Evolutionary conservation across 2,888 invertebrate species (phyloP), one percentile per base, ranked within the genome.

Genomic region (Anticlea derivata): DNA sequence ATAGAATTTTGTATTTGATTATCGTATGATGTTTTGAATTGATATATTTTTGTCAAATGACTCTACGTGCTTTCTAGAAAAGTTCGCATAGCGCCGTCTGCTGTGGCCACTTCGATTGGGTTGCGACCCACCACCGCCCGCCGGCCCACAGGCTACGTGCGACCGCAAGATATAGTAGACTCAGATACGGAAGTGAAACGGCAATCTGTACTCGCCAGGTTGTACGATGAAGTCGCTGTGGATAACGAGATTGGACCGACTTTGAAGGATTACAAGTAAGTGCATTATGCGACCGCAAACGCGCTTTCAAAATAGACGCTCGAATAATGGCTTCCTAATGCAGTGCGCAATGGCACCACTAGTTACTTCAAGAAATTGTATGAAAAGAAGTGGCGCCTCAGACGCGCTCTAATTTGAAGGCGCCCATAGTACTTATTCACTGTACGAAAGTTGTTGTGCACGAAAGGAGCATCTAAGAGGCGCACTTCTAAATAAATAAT

Each of bases 231-330:
- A 1, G 52, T 74, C 7, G 49, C 62, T 0, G 12, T 43, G 0
- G 40, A 52, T 5, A 58, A 60, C 4, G 73, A 73, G 1, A 12
- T 12, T 1, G 72, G 66, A 2, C 85, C 85, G 1, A 86, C 80
- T 1, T 64, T 88, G n/a, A 87, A 83, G 53, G 70, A 77, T 38
- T 83, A 71, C 57, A 81, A 53, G 87, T 86, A 63, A 60, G 63
- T 50, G 53, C 6, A 5, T 24, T 8, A 30, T 52, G 4, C 20
- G 17, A 7, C 26, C 31, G n/a, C n/a, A n/a, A n/a, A n/a, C n/a
- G n/a, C n/a, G n/a, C n/a, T n/a, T n/a, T 17, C 4, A 17, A 17
- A 17, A 4, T 17, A 17, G 17, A 4, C 17, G 4, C 2, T 17
- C 17, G 17, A 4, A 17, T 17, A 17, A 17, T n/a, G n/a, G n/a